A percentile compares a stretch with the other conserved stretches of the same genome.
These are phyloP conservation scores for Nasua narica DNA, from an alignment of 2,797 vertebrate species.

Conservation along the genomic window DNA sequence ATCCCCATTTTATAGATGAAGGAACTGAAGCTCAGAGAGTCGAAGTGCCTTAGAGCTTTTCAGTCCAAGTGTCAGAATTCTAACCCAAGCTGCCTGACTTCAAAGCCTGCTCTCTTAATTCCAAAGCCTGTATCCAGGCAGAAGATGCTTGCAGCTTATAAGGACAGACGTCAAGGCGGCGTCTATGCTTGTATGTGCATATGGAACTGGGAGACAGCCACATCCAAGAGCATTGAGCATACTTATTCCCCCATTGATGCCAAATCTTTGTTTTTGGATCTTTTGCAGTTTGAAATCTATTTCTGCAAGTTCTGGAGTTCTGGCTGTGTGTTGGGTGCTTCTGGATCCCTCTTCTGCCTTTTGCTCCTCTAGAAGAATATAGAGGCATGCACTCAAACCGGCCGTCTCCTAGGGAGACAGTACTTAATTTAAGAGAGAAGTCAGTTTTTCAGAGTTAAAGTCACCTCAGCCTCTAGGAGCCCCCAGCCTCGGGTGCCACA, in stretches of 20 bases:
- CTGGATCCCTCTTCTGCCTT: background rate
- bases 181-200: background rate
- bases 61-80: background rate
- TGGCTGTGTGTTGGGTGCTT: background rate
- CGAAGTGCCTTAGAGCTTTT: background rate
- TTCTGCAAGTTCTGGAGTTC: conserved; percentile 3
- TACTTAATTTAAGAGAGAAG: background rate
- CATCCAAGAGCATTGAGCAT: background rate
- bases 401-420: background rate
- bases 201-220: background rate
- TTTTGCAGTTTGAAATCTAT: conserved; percentile 41
- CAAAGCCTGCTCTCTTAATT: background rate
- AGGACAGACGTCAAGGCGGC: background rate
- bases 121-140: background rate
- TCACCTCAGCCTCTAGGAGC: background rate
- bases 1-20: background rate
- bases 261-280: background rate
- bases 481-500: background rate
- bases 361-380: background rate
- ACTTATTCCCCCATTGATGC: background rate
- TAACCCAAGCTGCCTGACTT: background rate
- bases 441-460: background rate
- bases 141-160: background rate
- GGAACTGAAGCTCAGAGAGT: background rate
- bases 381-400: background rate